phyloP scores from a whole-genome alignment of 1,140 invertebrate genomes.

The Zaprionus kolodkinae region DNA sequence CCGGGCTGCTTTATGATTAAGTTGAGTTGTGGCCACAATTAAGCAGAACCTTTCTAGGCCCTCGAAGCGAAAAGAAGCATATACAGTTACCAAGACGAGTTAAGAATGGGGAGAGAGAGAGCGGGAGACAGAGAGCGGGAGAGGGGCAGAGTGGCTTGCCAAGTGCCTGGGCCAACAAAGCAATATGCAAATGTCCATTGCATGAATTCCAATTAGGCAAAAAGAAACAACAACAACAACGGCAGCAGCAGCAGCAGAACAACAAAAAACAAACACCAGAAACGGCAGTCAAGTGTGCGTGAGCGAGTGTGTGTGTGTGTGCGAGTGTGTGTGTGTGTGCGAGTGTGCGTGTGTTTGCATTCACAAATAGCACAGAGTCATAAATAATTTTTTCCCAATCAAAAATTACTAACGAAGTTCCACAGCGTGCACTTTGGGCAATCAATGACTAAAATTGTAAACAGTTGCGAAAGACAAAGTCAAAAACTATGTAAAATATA shows the following conservation, averaged over 20 bases:
- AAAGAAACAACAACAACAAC: constrained; percentile 48
- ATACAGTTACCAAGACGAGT: constrained; percentile 69
- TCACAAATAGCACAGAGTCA: constrained; percentile 73
- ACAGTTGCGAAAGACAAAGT: constrained; percentile 46
- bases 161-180: constrained; percentile 76
- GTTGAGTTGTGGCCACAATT: constrained; percentile 73
- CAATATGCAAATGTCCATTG: constrained; percentile 79
- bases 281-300: constrained; percentile 42
- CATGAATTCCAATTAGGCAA: constrained; percentile 82
- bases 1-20: constrained; percentile 70
- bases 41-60: constrained; percentile 81
- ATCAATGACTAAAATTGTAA: constrained; percentile 79
- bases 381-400: constrained; percentile 81
- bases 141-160: not conserved
- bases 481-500: constrained; percentile 44
- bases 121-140: too few relatives aligned
- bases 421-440: constrained; percentile 61
- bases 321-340: too few relatives aligned
- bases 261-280: constrained; percentile 32
- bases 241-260: constrained; percentile 29
- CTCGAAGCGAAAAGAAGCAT: constrained; percentile 57
- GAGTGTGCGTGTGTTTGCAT: constrained; percentile 67
- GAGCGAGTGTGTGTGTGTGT: constrained; percentile 32
- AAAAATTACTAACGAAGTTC: constrained; percentile 74
- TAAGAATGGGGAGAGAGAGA: too few relatives aligned